These are phyloP conservation scores for Lipophrys pholis DNA, from an alignment of 2,113 vertebrate species.

Conservation along the genomic window DNA sequence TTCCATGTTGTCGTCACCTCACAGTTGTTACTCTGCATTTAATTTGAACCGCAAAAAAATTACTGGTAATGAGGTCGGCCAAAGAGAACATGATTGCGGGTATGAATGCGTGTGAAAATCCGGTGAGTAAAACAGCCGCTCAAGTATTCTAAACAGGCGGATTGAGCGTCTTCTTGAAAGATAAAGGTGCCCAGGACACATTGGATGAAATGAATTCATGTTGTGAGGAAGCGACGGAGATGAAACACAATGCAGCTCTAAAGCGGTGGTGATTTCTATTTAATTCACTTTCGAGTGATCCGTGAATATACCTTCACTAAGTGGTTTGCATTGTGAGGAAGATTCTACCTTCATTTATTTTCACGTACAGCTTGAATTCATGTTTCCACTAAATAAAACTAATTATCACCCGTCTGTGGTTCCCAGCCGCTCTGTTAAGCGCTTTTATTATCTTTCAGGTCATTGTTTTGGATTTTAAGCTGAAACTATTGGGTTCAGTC, in stretches of 20 bases:
- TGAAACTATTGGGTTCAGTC: too few species aligned
- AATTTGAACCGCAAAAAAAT: constrained; percentile 8
- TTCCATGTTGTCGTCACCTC: not conserved
- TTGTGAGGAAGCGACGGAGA: not conserved
- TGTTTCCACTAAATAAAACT: too few species aligned
- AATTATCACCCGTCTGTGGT: not conserved
- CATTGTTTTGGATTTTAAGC: not conserved
- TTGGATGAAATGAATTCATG: not conserved
- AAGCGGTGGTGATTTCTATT: not conserved
- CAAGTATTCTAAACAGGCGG: not conserved
- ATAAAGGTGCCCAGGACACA: not conserved
- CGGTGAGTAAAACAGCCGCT: not conserved
- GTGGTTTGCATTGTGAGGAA: not conserved
- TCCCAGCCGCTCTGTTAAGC: not conserved
- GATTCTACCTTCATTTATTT: not conserved
- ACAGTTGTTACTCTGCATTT: not conserved
- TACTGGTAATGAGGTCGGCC: constrained; percentile 11
- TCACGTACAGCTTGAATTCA: too few species aligned
- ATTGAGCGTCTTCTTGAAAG: constrained; percentile 1
- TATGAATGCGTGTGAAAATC: not conserved
- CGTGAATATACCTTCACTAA: not conserved
- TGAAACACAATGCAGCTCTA: not conserved
- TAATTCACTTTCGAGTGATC: not conserved
- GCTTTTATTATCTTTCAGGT: not conserved
- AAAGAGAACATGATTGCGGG: not conserved